Percentiles rank a stretch among this genome's conserved stretches.
Conservation (phyloP, 2,888 invertebrate genomes). For the Synergus gifuensis region DNA sequence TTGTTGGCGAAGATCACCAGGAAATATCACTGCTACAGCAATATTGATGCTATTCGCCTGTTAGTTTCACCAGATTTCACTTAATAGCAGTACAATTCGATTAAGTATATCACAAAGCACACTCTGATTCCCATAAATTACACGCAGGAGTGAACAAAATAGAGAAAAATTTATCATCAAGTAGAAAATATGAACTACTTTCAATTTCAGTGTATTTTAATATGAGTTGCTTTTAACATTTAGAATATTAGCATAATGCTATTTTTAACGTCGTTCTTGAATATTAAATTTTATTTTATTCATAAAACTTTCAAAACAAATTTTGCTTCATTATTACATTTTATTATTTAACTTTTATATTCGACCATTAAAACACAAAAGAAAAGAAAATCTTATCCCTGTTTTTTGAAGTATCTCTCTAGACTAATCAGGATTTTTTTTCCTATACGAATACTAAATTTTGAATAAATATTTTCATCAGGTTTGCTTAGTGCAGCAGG, state of each 20-base stretch:
- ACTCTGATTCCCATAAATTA: slow-evolving; percentile 2
- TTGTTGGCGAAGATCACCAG: slow-evolving; percentile 97
- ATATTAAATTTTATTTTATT: not conserved
- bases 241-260: not conserved
- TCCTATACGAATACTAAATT: not conserved
- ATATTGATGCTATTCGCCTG: slow-evolving; percentile 93
- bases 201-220: not conserved
- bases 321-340: not conserved
- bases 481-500: slow-evolving; percentile 94
- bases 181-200: not conserved
- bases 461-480: slow-evolving; percentile 66
- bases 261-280: not conserved
- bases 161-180: not conserved
- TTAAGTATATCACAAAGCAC: not conserved
- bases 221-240: not conserved
- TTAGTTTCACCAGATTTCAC: slow-evolving; percentile 79
- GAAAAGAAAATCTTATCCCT: too few relatives aligned
- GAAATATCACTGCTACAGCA: slow-evolving; percentile 95
- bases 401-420: too few relatives aligned
- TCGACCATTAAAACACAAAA: too few relatives aligned
- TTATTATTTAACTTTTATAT: not conserved
- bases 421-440: too few relatives aligned
- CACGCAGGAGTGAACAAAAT: not conserved
- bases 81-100: not conserved
- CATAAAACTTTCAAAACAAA: not conserved